These are phyloP conservation scores for Apus apus DNA, from an alignment of 2,113 vertebrate genomes.

Conservation along the genomic window DNA sequence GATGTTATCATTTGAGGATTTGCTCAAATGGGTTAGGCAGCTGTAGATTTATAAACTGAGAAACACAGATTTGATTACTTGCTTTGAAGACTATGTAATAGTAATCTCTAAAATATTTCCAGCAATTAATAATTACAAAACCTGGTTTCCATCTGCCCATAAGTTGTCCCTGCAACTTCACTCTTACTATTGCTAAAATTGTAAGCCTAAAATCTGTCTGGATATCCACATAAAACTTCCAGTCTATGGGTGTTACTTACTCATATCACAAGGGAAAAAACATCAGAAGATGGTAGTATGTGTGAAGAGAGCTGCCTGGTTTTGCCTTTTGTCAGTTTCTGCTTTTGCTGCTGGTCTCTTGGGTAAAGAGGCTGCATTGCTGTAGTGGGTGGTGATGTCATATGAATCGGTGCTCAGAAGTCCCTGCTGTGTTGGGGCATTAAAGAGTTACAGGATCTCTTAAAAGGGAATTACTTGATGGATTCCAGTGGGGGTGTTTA, in stretches of 20 bases:
- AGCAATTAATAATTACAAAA: neutral
- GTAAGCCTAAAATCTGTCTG: neutral
- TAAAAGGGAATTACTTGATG: neutral
- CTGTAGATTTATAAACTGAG: neutral
- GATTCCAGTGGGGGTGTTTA: neutral
- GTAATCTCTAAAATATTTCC: neutral
- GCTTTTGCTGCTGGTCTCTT: neutral
- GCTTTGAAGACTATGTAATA: neutral
- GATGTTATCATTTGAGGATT: neutral
- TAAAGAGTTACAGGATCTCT: neutral
- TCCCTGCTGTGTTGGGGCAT: neutral
- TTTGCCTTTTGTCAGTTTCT: slow-evolving; percentile 13
- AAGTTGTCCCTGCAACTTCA: neutral
- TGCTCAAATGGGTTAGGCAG: neutral
- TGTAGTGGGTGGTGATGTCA: neutral
- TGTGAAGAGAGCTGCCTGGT: neutral
- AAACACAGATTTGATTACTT: neutral
- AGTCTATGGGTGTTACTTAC: neutral
- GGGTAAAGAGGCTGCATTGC: neutral
- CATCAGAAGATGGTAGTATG: neutral
- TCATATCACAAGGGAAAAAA: neutral
- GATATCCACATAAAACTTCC: neutral
- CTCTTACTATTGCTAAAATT: neutral
- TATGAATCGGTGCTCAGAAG: neutral
- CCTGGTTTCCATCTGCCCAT: neutral